Evolutionary conservation across 2,797 vertebrate species (phyloP).

Genomic region (Eulemur mongoz): DNA sequence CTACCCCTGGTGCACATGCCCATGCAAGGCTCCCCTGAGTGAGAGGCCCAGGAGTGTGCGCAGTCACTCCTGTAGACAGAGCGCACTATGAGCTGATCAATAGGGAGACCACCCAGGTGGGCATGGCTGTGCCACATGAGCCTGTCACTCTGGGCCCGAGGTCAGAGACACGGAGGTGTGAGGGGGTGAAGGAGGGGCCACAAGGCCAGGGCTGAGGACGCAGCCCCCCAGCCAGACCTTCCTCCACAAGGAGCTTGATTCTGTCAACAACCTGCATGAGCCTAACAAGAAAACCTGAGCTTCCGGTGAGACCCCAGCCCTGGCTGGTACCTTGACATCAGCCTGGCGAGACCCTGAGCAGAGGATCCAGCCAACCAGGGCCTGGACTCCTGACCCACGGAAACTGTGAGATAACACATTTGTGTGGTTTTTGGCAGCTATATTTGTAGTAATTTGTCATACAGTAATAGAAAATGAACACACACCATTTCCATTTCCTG

Average conservation of each 20-base stretch:
- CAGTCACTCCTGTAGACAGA: neutral
- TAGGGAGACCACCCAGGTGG: neutral
- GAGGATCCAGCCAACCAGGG: neutral
- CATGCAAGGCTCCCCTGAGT: neutral
- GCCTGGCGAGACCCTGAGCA: neutral
- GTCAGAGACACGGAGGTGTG: neutral
- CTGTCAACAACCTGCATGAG: neutral
- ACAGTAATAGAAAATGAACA: neutral
- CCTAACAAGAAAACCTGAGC: neutral
- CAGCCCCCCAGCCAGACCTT: neutral
- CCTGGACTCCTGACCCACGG: neutral
- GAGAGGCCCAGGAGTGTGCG: neutral
- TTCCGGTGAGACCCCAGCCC: neutral
- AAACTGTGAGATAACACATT: neutral
- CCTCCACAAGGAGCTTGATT: neutral
- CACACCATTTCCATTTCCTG: neutral
- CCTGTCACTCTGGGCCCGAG: neutral
- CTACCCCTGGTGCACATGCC: neutral
- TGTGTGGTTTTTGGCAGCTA: neutral
- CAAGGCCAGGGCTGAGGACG: neutral
- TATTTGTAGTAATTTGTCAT: neutral
- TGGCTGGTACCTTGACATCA: neutral
- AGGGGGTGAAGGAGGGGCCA: neutral
- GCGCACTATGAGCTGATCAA: neutral
- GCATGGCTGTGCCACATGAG: accelerated